These are phyloP conservation scores for Chamaetylas fuelleborni DNA, from an alignment of 2,113 vertebrate genomes.

Conservation along the genomic window DNA sequence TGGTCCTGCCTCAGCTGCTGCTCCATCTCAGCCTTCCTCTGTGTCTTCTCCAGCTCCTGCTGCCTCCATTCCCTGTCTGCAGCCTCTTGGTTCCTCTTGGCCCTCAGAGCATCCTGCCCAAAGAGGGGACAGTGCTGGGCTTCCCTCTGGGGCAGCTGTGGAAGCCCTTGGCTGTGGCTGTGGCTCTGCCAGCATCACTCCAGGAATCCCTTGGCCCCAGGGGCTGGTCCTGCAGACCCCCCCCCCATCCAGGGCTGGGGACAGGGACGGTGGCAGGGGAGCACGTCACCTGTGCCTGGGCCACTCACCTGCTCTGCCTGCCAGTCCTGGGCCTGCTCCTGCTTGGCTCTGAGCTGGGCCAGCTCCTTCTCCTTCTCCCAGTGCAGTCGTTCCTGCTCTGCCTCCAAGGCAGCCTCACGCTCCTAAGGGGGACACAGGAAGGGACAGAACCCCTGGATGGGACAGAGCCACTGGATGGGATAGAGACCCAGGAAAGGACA, in stretches of 20 bases:
- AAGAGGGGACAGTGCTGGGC: background rate
- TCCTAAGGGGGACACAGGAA: too few species aligned
- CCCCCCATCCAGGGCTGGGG: background rate
- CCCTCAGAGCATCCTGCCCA: background rate
- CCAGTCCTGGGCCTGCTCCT: background rate
- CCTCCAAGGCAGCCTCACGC: too few species aligned
- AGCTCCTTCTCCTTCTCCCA: too few species aligned
- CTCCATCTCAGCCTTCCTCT: background rate
- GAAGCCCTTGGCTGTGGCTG: background rate
- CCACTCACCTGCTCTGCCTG: background rate
- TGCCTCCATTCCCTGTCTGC: background rate
- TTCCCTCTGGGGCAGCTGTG: background rate
- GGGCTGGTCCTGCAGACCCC: background rate
- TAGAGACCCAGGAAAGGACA: too few species aligned
- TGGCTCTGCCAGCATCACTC: background rate
- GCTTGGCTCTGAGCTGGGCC: too few species aligned
- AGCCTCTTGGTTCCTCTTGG: background rate
- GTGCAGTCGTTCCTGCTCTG: too few species aligned
- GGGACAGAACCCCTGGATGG: too few species aligned
- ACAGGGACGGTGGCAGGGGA: background rate
- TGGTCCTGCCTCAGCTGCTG: background rate
- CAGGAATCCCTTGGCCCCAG: background rate
- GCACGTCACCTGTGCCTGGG: accelerated
- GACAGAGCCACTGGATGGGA: too few species aligned
- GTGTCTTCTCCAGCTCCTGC: background rate